Evolutionary conservation across 1,140 invertebrate species (phyloP), one percentile per base, ranked within the genome.

Genomic region (Spodoptera litura): DNA sequence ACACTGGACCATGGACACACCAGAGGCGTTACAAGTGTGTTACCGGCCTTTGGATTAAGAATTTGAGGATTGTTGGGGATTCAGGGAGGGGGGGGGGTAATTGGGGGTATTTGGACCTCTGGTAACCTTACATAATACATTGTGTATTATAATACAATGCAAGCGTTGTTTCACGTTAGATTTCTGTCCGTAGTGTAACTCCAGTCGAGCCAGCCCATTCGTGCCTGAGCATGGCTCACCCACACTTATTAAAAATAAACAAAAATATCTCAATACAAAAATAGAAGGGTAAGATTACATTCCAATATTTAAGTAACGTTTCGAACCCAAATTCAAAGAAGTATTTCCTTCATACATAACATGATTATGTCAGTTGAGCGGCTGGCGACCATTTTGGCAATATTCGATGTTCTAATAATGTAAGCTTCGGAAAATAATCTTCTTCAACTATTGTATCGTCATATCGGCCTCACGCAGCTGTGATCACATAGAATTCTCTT

Each of bases 301-400:
- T 44, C 56, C 58, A 38, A 56, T 68, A 27, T 10, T 61, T 49
- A 73, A 49, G 20, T 55, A 56, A 59, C 27, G 71, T 38, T 11
- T 31, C 15, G 27, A 53, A 38, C 68, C 68, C 27, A 20, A 71
- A 71, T 55, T 73, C 31, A 27, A 20, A 49, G 31, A 73, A 49
- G 38, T 44, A 73, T 70, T 38, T 38, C 38, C 62, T 61, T 35
- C 56, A 56, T 73, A 73, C 58, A 35, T 44, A 59, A 73, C 31
- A 35, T 73, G 71, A 73, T 73, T 73, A 59, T 73, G 15, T 44
- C 71, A 31, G 52, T 49, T 73, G 71, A 73, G n/a, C 15, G 35
- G 53, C 9, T 31, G 49, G 38, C 59, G 20, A 15, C 71, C 53
- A 59, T 73, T 73, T 6, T 38, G 71, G 49, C 66, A 70, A 70